phyloP scores from a whole-genome alignment of 2,113 vertebrate species.

The Carassius carassius region DNA sequence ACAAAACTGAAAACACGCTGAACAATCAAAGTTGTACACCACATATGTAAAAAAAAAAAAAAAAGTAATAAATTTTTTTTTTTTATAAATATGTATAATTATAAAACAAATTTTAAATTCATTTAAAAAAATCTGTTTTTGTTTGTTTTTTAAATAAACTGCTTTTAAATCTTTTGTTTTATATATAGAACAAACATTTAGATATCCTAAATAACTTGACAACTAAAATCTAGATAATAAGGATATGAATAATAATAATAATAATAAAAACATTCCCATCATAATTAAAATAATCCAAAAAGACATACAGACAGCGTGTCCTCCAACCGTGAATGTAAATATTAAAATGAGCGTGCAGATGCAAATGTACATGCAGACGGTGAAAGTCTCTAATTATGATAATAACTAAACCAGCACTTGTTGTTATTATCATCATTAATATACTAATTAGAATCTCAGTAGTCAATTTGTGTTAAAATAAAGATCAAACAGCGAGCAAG shows the following conservation, averaged over 20 bases:
- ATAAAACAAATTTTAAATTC: neutral
- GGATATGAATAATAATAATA: neutral
- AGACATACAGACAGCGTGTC: neutral
- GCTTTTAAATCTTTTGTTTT: neutral
- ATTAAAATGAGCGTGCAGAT: slow-evolving; percentile 71
- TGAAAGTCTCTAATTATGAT: slow-evolving; percentile 77
- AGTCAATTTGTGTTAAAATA: slow-evolving; percentile 56
- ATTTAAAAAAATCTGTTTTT: neutral
- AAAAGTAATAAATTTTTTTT: neutral
- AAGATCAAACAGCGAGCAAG: slow-evolving; percentile 65
- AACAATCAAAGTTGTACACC: neutral
- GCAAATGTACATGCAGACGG: slow-evolving; percentile 69
- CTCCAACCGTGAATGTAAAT: slow-evolving; percentile 56
- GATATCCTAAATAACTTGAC: neutral
- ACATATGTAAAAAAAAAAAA: neutral
- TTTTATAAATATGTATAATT: neutral
- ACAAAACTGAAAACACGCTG: slow-evolving; percentile 5
- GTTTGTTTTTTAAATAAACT: neutral
- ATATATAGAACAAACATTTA: neutral
- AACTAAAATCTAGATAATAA: neutral
- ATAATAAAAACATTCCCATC: neutral
- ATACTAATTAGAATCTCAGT: slow-evolving; percentile 74
- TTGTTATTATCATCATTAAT: slow-evolving; percentile 75
- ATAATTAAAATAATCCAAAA: slow-evolving; percentile 20
- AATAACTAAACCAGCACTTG: slow-evolving; percentile 77